A percentile compares a stretch with the other conserved stretches of the same genome.
Evolutionary conservation across 2,888 invertebrate species (phyloP).

Genomic region (Dexiosoma caninum): DNA sequence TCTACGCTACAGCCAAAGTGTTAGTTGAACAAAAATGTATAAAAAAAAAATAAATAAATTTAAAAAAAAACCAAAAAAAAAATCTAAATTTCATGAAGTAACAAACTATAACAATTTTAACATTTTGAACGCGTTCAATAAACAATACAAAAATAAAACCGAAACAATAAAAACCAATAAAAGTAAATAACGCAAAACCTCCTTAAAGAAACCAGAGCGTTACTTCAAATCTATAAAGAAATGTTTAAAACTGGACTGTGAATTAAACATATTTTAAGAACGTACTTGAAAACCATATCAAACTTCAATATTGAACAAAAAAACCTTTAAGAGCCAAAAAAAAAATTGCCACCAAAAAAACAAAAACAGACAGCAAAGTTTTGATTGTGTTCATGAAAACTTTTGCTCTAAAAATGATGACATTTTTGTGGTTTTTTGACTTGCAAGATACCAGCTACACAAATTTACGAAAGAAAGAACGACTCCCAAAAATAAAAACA

Average conservation of each 20-base stretch:
- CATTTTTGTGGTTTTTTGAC: constrained; percentile 62
- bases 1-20: constrained; percentile 60
- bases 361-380: not conserved
- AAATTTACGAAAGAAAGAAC: constrained; percentile 9
- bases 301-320: constrained; percentile 40
- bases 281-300: constrained; percentile 43
- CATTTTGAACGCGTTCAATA: constrained; percentile 53
- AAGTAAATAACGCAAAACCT: constrained; percentile 9
- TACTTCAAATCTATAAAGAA: constrained; percentile 42
- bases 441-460: constrained; percentile 34
- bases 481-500: constrained; percentile 10
- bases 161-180: not conserved
- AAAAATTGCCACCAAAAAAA: not conserved
- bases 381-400: constrained; percentile 40
- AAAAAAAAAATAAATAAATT: not conserved
- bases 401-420: constrained; percentile 62
- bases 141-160: constrained; percentile 10
- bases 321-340: not conserved
- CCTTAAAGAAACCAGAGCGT: constrained; percentile 42
- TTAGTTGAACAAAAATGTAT: constrained; percentile 42
- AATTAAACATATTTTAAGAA: constrained; percentile 52
- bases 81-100: not conserved
- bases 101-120: constrained; percentile 46
- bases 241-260: constrained; percentile 44
- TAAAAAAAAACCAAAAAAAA: not conserved